Evolutionary conservation across 2,113 vertebrate genomes (phyloP).

Genomic region (human): DNA sequence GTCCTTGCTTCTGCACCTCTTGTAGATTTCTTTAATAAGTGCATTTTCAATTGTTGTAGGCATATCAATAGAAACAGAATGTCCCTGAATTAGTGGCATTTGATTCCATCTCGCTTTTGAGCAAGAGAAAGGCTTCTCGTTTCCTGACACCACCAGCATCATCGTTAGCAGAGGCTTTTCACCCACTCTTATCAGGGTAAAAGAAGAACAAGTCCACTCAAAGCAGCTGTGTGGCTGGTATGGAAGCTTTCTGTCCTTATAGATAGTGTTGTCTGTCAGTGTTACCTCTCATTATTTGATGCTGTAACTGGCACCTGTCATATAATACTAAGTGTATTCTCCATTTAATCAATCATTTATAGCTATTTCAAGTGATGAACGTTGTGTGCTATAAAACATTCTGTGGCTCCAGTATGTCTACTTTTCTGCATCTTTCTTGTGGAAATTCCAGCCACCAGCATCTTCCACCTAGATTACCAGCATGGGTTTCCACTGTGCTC

Average conservation of each 20-base stretch:
- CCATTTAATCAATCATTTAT: not conserved
- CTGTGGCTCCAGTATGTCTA: not conserved
- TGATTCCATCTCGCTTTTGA: not conserved
- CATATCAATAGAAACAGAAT: not conserved
- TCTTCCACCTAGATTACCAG: fast-evolving
- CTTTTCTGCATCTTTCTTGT: not conserved
- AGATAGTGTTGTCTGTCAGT: not conserved
- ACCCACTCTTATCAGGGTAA: not conserved
- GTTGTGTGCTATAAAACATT: not conserved
- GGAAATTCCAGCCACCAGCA: not conserved
- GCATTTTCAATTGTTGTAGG: not conserved
- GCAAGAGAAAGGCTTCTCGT: not conserved
- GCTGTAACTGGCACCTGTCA: not conserved
- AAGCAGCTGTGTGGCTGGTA: not conserved
- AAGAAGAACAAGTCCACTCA: not conserved
- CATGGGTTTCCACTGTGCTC: not conserved
- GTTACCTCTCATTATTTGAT: not conserved
- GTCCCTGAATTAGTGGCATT: not conserved
- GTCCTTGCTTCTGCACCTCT: not conserved
- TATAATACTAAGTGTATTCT: not conserved
- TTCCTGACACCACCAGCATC: too few relatives aligned
- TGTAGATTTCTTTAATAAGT: not conserved
- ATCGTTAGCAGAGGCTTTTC: not conserved
- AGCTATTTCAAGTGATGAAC: not conserved
- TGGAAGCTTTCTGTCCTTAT: not conserved